Evolutionary conservation across 2,113 vertebrate genomes (phyloP), one percentile per base, ranked within the genome.

Genomic region (Carollia perspicillata): DNA sequence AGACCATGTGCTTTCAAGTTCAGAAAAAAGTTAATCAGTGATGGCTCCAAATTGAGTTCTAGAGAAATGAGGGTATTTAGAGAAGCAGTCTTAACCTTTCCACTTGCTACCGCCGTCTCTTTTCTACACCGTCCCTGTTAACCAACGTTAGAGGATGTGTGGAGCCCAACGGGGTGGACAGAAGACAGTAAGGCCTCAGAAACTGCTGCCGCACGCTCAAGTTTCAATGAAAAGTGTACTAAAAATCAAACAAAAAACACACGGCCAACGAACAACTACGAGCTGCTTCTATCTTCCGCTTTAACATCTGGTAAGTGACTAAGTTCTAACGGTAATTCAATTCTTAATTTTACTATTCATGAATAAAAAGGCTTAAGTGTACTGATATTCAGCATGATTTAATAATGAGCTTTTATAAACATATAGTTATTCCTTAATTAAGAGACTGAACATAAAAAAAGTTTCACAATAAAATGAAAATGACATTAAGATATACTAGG

Each of bases 341-440:
- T 79, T 79, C 16, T 68, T 68, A 91, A 74, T 6, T 42, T 83
- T 68, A 93, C 7, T 69, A 92, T 22, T 26, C 53, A 88, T 40
- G 35, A 89, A 74, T 71, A 78, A 71, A 95, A 95, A 66, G 12
- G 17, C 74, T 91, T 84, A 87, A 90, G 10, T 35, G 6, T 77
- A 95, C 47, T 71, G 51, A 86, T 75, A 93, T 35, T 83, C 74
- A 89, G 12, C 49, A 58, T 66, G 63, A 71, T 33, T 84, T 88
- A 94, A 78, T 11, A 42, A 87, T 5, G 84, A 40, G 16, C 6
- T 69, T 94, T 49, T 69, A 84, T 37, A 83, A 74, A 90, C 13
- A 78, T 58, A 66, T 23, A 79, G 28, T 77, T 93, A 66, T 26
- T 91, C 40, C 30, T 94, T 89, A 86, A 49, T 71, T 96, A 84